Conservation (phyloP, 2,797 vertebrate species). For the Neoniphon sammara region DNA sequence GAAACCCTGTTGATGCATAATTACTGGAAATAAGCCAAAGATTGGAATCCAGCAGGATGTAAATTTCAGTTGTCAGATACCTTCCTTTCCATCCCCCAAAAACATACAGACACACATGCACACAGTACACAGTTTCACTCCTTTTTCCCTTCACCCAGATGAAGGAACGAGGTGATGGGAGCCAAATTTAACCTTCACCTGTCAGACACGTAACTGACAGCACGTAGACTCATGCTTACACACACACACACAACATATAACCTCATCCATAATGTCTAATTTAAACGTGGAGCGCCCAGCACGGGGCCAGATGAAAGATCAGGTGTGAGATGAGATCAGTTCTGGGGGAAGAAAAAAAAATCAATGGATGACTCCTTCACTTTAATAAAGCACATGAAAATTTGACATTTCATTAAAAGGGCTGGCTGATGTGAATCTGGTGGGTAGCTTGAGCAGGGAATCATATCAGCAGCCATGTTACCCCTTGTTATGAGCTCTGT, state of each 20-base stretch:
- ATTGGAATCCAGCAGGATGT: not conserved
- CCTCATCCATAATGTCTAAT: constrained; percentile 35
- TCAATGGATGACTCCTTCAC: constrained; percentile 66
- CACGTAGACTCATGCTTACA: too few species aligned
- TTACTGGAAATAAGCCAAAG: constrained; percentile 35
- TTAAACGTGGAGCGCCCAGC: constrained; percentile 31
- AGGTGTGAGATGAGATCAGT: constrained; percentile 60
- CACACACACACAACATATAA: not conserved
- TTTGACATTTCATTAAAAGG: constrained; percentile 65
- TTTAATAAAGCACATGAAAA: constrained; percentile 65
- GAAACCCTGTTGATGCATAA: constrained; percentile 47
- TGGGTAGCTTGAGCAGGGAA: constrained; percentile 21
- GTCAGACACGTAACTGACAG: constrained; percentile 3
- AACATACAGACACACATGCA: not conserved
- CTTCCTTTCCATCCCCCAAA: not conserved
- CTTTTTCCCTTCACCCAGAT: not conserved
- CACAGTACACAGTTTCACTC: not conserved
- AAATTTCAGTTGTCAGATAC: not conserved
- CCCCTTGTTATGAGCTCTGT: constrained; percentile 3
- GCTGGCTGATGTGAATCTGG: constrained; percentile 42
- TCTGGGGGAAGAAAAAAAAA: constrained; percentile 39
- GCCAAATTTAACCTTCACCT: constrained; percentile 23
- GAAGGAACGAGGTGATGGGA: not conserved
- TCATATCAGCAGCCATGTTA: constrained; percentile 26
- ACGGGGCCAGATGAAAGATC: constrained; percentile 53